Evolutionary conservation across 2,113 vertebrate genomes (phyloP).

Genomic region (Macquaria ambigua): DNA sequence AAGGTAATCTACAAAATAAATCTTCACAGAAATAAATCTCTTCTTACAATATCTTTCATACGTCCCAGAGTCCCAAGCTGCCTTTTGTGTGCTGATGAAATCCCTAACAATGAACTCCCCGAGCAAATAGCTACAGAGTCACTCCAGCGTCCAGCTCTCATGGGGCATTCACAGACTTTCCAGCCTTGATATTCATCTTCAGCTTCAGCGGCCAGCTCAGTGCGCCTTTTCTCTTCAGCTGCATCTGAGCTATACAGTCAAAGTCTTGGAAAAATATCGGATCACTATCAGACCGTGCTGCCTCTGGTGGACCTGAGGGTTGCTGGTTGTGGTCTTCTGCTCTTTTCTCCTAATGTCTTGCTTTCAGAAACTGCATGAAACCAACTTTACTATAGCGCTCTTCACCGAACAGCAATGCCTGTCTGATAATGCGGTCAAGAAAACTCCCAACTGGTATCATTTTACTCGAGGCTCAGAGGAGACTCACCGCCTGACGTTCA

Average conservation of each 20-base stretch:
- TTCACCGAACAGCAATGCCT: not conserved
- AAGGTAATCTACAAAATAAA: not conserved
- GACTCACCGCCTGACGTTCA: not conserved
- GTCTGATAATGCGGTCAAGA: not conserved
- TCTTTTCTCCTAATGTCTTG: not conserved
- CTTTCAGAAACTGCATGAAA: not conserved
- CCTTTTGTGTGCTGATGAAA: conserved; percentile 23
- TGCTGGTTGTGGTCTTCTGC: not conserved
- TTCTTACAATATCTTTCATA: not conserved
- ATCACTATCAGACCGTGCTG: not conserved
- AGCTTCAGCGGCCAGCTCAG: conserved; percentile 5
- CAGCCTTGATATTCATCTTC: not conserved
- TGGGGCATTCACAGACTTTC: not conserved
- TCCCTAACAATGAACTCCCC: not conserved
- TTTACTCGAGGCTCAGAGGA: not conserved
- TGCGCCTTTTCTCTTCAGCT: not conserved
- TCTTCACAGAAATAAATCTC: no score
- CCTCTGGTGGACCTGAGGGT: not conserved
- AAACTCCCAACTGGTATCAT: not conserved
- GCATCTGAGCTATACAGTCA: not conserved
- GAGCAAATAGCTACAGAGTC: not conserved
- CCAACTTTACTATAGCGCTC: no score
- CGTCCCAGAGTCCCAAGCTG: not conserved
- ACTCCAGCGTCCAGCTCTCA: not conserved
- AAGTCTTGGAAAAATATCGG: not conserved